Percentiles rank a stretch among this genome's conserved stretches.
These are phyloP conservation scores for Rhinoptilus africanus DNA, from an alignment of 2,113 vertebrate species.

Conservation along the genomic window DNA sequence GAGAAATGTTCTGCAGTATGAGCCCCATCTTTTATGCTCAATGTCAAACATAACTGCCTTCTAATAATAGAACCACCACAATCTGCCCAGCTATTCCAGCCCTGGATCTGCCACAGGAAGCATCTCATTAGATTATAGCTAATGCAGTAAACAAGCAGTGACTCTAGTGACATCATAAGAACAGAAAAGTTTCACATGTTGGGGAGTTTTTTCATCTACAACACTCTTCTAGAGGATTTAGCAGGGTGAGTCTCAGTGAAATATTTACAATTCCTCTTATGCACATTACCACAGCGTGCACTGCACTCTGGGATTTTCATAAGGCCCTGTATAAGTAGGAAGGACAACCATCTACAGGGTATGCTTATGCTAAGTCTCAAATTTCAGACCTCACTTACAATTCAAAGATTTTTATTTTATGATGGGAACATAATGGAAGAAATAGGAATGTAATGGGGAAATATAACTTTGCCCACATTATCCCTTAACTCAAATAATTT, in stretches of 20 bases:
- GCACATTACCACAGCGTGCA: not conserved
- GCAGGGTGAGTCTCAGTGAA: not conserved
- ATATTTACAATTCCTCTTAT: not conserved
- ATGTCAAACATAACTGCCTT: conserved; percentile 2
- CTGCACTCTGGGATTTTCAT: not conserved
- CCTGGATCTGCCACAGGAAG: not conserved
- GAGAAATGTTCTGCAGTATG: not conserved
- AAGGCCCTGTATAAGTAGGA: not conserved
- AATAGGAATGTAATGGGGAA: not conserved
- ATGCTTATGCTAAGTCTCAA: not conserved
- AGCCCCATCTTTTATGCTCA: not conserved
- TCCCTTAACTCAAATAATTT: not conserved
- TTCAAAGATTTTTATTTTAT: not conserved
- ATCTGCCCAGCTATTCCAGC: conserved; percentile 10
- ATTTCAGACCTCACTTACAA: not conserved
- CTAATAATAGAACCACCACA: conserved; percentile 23
- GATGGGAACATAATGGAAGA: not conserved
- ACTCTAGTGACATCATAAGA: not conserved
- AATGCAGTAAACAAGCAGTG: not conserved
- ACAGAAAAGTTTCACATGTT: not conserved
- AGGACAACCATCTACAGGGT: not conserved
- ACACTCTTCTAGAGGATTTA: not conserved
- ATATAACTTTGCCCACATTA: not conserved
- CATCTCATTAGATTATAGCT: not conserved
- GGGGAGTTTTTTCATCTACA: not conserved